Evolutionary conservation across 2,797 vertebrate genomes (phyloP).

Genomic region (Champsocephalus esox): DNA sequence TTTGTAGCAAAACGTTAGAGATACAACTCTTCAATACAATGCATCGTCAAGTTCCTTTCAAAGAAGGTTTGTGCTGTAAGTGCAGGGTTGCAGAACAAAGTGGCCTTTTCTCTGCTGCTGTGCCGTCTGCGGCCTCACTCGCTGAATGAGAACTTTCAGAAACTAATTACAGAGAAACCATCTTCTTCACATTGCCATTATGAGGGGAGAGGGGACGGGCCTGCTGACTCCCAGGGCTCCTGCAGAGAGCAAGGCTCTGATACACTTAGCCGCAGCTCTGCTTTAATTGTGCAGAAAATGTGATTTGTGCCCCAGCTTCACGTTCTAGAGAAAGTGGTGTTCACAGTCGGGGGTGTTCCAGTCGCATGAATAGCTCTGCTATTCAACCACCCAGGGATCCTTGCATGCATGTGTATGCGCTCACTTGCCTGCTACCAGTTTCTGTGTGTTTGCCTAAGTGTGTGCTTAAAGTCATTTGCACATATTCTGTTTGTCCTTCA

Average conservation of each 20-base stretch:
- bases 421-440: conserved; percentile 35
- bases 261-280: conserved; percentile 83
- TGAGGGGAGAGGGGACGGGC: conserved; percentile 74
- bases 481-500: conserved; percentile 71
- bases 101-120: conserved; percentile 69
- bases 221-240: conserved; percentile 79
- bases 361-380: conserved; percentile 82
- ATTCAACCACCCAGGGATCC: conserved; percentile 79
- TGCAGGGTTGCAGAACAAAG: conserved; percentile 72
- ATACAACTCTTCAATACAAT: conserved; percentile 37
- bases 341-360: conserved; percentile 81
- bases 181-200: conserved; percentile 88
- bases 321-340: conserved; percentile 84
- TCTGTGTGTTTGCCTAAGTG: conserved; percentile 43
- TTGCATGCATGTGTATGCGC: conserved; percentile 37
- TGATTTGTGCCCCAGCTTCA: conserved; percentile 87
- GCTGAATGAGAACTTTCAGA: conserved; percentile 84
- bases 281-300: conserved; percentile 91
- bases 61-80: conserved; percentile 53
- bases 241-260: conserved; percentile 76
- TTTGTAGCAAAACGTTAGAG: conserved; percentile 22
- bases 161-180: conserved; percentile 87
- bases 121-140: conserved; percentile 68
- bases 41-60: conserved; percentile 56
- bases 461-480: conserved; percentile 64